Evolutionary conservation across 2,797 vertebrate species (phyloP).

Genomic region (Hephaestus fuliginosus): DNA sequence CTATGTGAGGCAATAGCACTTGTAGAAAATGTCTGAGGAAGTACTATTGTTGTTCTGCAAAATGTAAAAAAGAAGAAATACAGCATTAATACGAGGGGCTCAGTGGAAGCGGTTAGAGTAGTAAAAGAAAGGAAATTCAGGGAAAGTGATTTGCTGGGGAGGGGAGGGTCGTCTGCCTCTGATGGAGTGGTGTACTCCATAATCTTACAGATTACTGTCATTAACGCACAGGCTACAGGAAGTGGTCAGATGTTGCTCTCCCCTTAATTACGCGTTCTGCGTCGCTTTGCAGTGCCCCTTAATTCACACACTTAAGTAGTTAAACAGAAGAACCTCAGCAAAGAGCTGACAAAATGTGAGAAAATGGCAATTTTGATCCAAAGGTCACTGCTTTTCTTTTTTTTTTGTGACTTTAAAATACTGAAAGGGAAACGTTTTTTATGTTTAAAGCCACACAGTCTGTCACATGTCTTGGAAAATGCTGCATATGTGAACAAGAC

Average conservation of each 20-base stretch:
- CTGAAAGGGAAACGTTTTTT: not conserved
- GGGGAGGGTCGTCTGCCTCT: not conserved
- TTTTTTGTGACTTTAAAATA: not conserved
- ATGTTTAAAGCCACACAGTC: not conserved
- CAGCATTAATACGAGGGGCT: not conserved
- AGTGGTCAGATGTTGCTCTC: conserved; percentile 56
- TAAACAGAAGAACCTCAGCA: not conserved
- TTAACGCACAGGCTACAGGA: conserved; percentile 66
- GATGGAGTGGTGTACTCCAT: conserved; percentile 53
- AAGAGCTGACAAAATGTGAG: not conserved
- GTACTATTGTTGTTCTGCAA: conserved; percentile 25
- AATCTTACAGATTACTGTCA: conserved; percentile 76
- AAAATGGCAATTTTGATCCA: not conserved
- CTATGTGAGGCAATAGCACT: conserved; percentile 37
- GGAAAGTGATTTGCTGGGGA: conserved; percentile 16
- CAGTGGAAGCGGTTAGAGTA: not conserved
- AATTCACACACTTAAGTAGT: conserved; percentile 10
- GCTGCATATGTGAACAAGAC: not conserved
- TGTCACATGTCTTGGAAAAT: not conserved
- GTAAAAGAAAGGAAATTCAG: conserved; percentile 5
- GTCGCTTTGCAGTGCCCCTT: conserved; percentile 23
- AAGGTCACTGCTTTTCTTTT: conserved; percentile 7
- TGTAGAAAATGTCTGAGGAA: conserved; percentile 33
- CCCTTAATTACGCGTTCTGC: conserved; percentile 63
- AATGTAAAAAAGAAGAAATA: conserved; percentile 25